These are phyloP conservation scores for Aurelia sp. DNA, from an alignment of 30 jellyfish, hydroid and myxozoan genomes.

Conservation along the genomic window DNA sequence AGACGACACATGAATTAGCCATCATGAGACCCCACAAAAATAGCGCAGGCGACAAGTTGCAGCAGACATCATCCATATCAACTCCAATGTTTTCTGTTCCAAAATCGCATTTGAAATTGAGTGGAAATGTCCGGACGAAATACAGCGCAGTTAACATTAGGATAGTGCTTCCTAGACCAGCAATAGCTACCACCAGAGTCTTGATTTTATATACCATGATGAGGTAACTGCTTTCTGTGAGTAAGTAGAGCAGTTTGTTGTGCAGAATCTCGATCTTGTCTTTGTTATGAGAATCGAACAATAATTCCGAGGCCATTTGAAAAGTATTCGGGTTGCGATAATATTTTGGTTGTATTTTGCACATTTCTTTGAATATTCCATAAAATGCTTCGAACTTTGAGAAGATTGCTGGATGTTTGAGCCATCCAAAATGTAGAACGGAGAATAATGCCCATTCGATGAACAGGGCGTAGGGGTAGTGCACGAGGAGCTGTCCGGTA, in stretches of 20 bases:
- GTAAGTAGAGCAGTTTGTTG: constrained; percentile 57
- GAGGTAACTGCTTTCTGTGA: constrained; percentile 79
- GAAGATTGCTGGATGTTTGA: constrained; percentile 70
- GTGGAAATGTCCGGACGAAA: constrained; percentile 59
- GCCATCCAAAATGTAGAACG: constrained; percentile 75
- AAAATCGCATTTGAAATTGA: constrained; percentile 62
- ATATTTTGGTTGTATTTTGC: constrained; percentile 62
- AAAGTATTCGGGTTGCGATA: constrained; percentile 90
- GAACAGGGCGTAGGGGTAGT: constrained; percentile 72
- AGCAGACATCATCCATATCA: constrained; percentile 57
- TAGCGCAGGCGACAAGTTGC: constrained; percentile 75
- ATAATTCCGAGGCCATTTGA: constrained; percentile 87
- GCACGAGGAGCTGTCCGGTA: constrained; percentile 63
- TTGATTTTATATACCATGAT: constrained; percentile 59
- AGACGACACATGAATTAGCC: constrained; percentile 30
- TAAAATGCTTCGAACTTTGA: constrained; percentile 87
- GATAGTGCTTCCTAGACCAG: constrained; percentile 56
- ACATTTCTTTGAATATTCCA: constrained; percentile 73
- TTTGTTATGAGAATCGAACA: constrained; percentile 67
- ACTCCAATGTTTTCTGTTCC: constrained; percentile 43
- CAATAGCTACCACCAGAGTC: constrained; percentile 10
- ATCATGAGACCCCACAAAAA: constrained; percentile 69
- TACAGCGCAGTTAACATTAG: constrained; percentile 16
- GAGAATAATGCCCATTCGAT: constrained; percentile 64
- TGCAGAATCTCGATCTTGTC: constrained; percentile 71